A percentile compares a stretch with the other conserved stretches of the same genome.
Evolutionary conservation across 2,888 invertebrate genomes (phyloP).

Genomic region (Drosophila ezoana): DNA sequence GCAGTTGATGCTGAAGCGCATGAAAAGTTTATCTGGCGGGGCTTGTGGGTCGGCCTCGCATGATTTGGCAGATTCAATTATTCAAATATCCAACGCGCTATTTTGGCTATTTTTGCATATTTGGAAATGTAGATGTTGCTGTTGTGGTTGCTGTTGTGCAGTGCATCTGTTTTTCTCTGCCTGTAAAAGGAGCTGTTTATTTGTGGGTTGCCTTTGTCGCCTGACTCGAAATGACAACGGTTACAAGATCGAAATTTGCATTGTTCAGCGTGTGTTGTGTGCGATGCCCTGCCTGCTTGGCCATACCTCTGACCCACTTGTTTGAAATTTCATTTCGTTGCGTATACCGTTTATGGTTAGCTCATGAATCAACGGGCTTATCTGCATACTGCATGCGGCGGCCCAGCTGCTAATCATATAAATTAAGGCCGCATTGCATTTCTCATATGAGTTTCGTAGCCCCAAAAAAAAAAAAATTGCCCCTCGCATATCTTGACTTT

Average conservation of each 20-base stretch:
- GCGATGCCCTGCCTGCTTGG: slow-evolving; percentile 18
- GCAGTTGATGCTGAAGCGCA: slow-evolving; percentile 4
- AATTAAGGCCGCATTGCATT: slow-evolving; percentile 67
- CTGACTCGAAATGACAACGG: slow-evolving; percentile 55
- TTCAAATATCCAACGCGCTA: slow-evolving; percentile 52
- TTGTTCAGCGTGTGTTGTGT: slow-evolving; percentile 52
- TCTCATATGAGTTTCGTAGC: slow-evolving; percentile 30
- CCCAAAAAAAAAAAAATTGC: background rate
- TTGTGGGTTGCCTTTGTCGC: slow-evolving; percentile 45
- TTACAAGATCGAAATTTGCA: slow-evolving; percentile 61
- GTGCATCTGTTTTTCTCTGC: slow-evolving; percentile 6
- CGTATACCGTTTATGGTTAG: slow-evolving; percentile 58
- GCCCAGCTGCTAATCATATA: slow-evolving; percentile 71
- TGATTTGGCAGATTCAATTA: slow-evolving; percentile 42
- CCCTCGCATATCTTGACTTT: slow-evolving; percentile 64
- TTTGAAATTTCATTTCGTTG: slow-evolving; percentile 60
- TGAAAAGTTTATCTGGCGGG: background rate
- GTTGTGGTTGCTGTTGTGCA: slow-evolving; percentile 6
- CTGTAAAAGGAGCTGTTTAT: slow-evolving; percentile 64
- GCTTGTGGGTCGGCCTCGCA: slow-evolving; percentile 1
- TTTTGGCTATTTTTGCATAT: slow-evolving; percentile 63
- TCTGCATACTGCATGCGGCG: slow-evolving; percentile 52
- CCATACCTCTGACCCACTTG: slow-evolving; percentile 70
- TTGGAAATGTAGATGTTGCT: slow-evolving; percentile 62
- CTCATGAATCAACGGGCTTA: slow-evolving; percentile 61